Evolutionary conservation across 2,113 vertebrate genomes (phyloP).

Genomic region (Eubucco bourcierii): DNA sequence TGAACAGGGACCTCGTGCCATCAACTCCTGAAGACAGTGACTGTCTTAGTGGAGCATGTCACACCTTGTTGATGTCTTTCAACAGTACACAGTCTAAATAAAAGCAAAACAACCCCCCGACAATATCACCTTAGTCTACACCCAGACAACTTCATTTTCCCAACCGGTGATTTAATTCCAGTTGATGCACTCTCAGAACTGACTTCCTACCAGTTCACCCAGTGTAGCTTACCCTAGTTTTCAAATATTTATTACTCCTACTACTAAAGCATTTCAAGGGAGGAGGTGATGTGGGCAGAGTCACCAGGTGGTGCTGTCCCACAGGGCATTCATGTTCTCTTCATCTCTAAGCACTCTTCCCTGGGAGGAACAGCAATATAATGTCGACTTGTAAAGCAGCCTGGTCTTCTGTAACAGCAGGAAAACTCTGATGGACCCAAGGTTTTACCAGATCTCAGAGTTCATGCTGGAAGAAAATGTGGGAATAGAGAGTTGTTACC

Average conservation of each 20-base stretch:
- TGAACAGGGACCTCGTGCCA: neutral
- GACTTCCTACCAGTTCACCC: neutral
- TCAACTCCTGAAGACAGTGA: neutral
- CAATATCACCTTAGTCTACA: neutral
- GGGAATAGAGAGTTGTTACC: neutral
- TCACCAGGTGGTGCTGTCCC: constrained; percentile 35
- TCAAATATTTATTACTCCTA: neutral
- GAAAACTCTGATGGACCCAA: neutral
- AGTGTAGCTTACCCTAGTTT: neutral
- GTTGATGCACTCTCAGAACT: neutral
- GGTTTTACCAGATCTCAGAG: neutral
- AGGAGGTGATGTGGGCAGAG: neutral
- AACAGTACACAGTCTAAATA: neutral
- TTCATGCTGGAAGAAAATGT: neutral
- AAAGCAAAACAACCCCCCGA: neutral
- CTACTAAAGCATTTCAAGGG: neutral
- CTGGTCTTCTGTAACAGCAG: neutral
- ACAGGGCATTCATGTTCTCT: neutral
- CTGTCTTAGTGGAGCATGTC: neutral
- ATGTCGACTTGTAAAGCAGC: neutral
- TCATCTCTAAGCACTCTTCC: neutral
- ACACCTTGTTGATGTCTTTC: neutral
- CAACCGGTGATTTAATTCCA: neutral
- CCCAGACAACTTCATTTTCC: neutral
- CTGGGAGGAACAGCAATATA: neutral